These are phyloP conservation scores for Drosophila tanythrix DNA, from an alignment of 2,888 invertebrate species.

Conservation along the genomic window DNA sequence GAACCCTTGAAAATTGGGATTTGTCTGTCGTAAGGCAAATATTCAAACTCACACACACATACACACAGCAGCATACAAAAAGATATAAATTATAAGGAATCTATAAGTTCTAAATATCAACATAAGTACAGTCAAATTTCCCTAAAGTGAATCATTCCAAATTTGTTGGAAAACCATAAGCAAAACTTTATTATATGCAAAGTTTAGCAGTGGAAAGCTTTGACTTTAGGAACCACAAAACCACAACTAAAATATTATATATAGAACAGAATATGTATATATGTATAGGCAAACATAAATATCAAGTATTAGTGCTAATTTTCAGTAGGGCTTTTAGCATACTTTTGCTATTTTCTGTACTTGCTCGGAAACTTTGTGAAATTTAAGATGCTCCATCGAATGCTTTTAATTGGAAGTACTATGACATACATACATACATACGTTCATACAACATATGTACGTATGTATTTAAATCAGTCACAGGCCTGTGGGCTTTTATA, in stretches of 20 bases:
- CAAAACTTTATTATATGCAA: neutral
- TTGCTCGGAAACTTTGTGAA: neutral
- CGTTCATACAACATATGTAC: neutral
- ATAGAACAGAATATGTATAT: neutral
- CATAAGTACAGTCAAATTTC: neutral
- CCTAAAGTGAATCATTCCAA: neutral
- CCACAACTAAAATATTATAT: neutral
- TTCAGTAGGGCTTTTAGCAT: neutral
- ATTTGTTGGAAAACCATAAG: neutral
- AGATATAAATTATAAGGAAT: slow-evolving; percentile 13
- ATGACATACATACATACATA: neutral
- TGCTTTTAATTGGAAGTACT: neutral
- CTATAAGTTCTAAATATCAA: neutral
- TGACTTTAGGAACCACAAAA: neutral
- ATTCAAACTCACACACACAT: slow-evolving; percentile 1
- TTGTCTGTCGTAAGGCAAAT: slow-evolving; percentile 25
- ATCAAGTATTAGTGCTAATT: neutral
- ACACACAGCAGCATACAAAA: neutral
- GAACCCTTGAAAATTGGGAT: slow-evolving; percentile 58
- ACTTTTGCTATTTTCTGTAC: neutral
- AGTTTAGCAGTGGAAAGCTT: neutral
- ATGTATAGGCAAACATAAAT: neutral
- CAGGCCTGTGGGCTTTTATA: neutral
- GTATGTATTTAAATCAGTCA: neutral
- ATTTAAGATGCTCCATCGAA: neutral